These are phyloP conservation scores for Zapornia atra DNA, from an alignment of 2,113 vertebrate species.

Conservation along the genomic window DNA sequence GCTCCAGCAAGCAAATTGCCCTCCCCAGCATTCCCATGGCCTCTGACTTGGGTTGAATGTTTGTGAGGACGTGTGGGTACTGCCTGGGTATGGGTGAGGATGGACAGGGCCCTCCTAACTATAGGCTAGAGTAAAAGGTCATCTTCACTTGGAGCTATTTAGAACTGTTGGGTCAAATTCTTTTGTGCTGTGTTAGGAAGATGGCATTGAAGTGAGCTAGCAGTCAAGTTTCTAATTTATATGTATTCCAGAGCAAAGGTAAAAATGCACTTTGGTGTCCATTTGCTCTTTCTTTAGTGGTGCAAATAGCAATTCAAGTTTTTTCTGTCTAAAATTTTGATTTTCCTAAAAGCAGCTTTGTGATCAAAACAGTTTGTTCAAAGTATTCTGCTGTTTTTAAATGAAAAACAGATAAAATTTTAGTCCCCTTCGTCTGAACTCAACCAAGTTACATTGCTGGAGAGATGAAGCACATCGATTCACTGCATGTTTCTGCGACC, in stretches of 20 bases:
- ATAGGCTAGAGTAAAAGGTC: neutral
- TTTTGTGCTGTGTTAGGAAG: neutral
- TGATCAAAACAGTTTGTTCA: neutral
- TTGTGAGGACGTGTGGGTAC: fast-evolving
- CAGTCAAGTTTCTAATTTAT: neutral
- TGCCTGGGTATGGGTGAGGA: neutral
- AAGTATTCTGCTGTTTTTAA: neutral
- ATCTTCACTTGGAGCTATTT: neutral
- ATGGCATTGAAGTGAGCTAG: fast-evolving
- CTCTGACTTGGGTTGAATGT: neutral
- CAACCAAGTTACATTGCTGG: neutral
- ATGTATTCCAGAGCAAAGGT: neutral
- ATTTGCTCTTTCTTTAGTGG: neutral
- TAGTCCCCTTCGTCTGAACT: neutral
- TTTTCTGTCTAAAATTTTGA: neutral
- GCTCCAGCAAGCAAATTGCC: neutral
- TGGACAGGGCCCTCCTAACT: neutral
- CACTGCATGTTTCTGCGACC: neutral
- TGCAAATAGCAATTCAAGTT: neutral
- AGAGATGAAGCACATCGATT: neutral
- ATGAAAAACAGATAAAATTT: neutral
- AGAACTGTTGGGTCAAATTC: neutral
- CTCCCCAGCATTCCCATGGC: neutral
- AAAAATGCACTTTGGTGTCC: neutral
- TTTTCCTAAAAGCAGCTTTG: neutral